Evolutionary conservation across 2,113 vertebrate species (phyloP).

Genomic region (Podocnemis expansa): DNA sequence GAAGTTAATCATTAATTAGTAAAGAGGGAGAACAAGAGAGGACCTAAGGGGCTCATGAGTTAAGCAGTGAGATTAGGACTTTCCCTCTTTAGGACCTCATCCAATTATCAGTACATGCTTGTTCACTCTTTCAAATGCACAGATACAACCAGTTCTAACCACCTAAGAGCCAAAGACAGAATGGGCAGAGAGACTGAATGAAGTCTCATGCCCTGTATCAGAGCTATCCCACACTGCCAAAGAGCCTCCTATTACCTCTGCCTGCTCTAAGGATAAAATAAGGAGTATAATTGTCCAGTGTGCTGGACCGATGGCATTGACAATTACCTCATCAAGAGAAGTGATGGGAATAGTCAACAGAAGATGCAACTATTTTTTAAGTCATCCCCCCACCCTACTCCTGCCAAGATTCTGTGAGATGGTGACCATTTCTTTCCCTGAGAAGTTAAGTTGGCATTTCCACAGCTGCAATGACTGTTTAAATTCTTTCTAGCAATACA

Average conservation of each 20-base stretch:
- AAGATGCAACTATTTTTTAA: neutral
- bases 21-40: neutral
- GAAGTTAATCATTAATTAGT: neutral
- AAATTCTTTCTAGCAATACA: conserved; percentile 21
- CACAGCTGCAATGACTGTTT: neutral
- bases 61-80: neutral
- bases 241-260: neutral
- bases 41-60: neutral
- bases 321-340: neutral
- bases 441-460: conserved; percentile 6
- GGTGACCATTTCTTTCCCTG: neutral
- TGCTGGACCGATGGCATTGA: neutral
- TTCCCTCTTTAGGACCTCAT: neutral
- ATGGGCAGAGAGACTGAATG: neutral
- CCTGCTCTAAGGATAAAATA: neutral
- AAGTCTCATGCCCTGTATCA: neutral
- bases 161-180: neutral
- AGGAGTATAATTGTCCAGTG: neutral
- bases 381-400: neutral
- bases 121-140: too few species aligned
- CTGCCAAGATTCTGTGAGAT: neutral
- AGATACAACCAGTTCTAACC: neutral
- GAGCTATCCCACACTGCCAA: neutral
- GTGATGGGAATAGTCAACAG: neutral
- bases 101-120: neutral